A percentile compares a stretch with the other conserved stretches of the same genome.
These are phyloP conservation scores for Habropoda laboriosa DNA, from an alignment of 1,140 invertebrate species.

Conservation along the genomic window DNA sequence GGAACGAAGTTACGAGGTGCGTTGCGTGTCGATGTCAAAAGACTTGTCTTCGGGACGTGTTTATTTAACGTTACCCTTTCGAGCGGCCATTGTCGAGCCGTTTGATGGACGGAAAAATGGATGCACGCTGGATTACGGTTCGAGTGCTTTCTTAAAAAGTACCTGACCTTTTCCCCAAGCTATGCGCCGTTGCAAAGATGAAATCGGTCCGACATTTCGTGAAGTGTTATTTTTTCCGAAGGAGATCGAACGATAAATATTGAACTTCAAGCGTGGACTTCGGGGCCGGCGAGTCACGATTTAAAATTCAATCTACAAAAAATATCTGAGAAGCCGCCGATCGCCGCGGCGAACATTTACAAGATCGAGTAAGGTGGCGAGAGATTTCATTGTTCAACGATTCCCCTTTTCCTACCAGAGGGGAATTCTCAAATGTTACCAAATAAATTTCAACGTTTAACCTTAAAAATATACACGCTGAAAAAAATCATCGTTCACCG, in stretches of 20 bases:
- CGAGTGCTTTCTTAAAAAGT: slow-evolving; percentile 61
- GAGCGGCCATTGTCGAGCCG: slow-evolving; percentile 39
- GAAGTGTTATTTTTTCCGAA: slow-evolving; percentile 54
- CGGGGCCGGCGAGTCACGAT: slow-evolving; percentile 34
- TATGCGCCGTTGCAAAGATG: slow-evolving; percentile 42
- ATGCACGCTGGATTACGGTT: slow-evolving; percentile 13
- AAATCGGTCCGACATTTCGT: slow-evolving; percentile 59
- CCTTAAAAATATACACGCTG: too few relatives aligned
- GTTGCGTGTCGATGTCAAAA: background rate
- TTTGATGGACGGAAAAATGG: slow-evolving; percentile 39
- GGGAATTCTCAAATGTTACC: background rate
- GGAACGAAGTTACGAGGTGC: background rate
- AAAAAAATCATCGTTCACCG: too few relatives aligned
- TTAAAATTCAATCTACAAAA: slow-evolving; percentile 50
- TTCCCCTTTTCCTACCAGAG: background rate
- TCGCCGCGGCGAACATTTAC: background rate
- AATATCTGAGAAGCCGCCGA: slow-evolving; percentile 30
- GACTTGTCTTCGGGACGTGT: background rate
- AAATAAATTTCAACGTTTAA: too few relatives aligned
- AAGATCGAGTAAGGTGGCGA: background rate
- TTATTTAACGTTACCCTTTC: slow-evolving; percentile 49
- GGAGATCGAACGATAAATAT: slow-evolving; percentile 60
- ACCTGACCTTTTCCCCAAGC: slow-evolving; percentile 51
- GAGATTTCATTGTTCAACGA: background rate
- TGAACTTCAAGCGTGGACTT: slow-evolving; percentile 24